Evolutionary conservation across 2,113 vertebrate species (phyloP).

Genomic region (Microtus montanus): DNA sequence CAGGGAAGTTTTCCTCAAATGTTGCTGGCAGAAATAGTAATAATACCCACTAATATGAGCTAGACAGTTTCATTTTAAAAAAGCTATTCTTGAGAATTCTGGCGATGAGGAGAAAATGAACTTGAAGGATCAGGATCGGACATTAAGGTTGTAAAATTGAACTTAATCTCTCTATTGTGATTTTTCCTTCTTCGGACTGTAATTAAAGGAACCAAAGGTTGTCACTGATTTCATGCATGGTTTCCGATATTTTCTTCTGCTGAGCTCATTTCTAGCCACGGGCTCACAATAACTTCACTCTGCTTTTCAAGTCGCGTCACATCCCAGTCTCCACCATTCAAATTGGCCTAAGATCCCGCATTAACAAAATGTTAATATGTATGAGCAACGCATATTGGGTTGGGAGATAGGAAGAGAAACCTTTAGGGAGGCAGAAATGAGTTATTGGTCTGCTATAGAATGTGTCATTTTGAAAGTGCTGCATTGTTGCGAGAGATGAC

Average conservation of each 20-base stretch:
- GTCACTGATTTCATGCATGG: conserved; percentile 34
- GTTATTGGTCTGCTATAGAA: conserved; percentile 73
- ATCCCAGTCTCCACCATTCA: conserved; percentile 69
- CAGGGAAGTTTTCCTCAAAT: conserved; percentile 1
- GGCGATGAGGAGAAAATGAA: background rate
- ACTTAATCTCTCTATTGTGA: conserved; percentile 42
- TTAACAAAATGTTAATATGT: conserved; percentile 76
- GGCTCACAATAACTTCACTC: conserved; percentile 63
- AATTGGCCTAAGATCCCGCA: conserved; percentile 60
- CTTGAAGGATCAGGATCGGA: conserved; percentile 41
- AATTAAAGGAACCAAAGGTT: conserved; percentile 65
- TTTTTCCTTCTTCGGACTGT: conserved; percentile 31
- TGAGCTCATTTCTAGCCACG: conserved; percentile 54
- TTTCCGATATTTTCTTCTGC: conserved; percentile 35
- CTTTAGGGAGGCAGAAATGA: conserved; percentile 73
- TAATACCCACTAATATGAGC: background rate
- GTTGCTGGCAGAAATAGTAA: background rate
- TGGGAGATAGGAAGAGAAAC: conserved; percentile 68
- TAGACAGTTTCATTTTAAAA: conserved; percentile 43
- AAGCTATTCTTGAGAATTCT: background rate
- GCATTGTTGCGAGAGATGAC: conserved; percentile 54
- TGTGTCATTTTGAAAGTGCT: conserved; percentile 69
- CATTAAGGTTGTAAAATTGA: conserved; percentile 49
- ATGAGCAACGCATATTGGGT: conserved; percentile 67
- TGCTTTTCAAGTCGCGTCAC: conserved; percentile 73